phyloP scores from a whole-genome alignment of 1,140 invertebrate genomes.

The Penaeus vannamei region DNA sequence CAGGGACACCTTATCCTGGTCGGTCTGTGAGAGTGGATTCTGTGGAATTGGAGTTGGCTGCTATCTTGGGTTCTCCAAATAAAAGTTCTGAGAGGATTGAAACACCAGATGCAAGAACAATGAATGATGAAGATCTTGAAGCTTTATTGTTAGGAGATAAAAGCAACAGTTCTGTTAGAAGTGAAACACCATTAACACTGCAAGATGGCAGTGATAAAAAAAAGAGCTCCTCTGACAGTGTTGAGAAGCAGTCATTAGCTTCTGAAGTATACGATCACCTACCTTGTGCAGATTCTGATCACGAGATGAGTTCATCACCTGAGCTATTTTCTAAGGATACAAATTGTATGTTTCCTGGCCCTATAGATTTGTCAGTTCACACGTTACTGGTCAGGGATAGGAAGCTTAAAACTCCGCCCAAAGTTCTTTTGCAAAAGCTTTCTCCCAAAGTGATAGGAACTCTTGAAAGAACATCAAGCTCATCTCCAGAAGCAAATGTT shows the following conservation, averaged over 20 bases:
- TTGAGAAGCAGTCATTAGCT: no score
- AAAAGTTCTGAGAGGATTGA: conserved; percentile 54
- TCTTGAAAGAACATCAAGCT: conserved; percentile 21
- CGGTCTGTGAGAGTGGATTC: conserved; percentile 39
- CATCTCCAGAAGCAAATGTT: neutral
- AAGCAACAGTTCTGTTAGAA: conserved; percentile 8
- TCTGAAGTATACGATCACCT: no score
- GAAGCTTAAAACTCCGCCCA: conserved; percentile 55
- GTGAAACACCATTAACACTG: conserved; percentile 3
- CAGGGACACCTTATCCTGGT: neutral
- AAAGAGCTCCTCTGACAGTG: neutral
- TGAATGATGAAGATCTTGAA: conserved; percentile 54
- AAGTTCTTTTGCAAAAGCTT: conserved; percentile 56
- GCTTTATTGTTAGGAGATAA: conserved; percentile 46
- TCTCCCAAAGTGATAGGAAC: conserved; percentile 7
- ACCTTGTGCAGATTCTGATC: no score
- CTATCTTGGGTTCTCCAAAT: conserved; percentile 52
- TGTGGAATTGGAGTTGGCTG: conserved; percentile 50
- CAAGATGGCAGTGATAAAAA: conserved; percentile 7
- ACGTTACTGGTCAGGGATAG: conserved; percentile 8
- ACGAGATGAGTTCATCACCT: no score
- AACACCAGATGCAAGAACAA: conserved; percentile 26
- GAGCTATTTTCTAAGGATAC: neutral
- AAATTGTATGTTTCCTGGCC: neutral
- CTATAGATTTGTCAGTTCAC: neutral